Percentiles rank a stretch among this genome's conserved stretches.
phyloP scores from a whole-genome alignment of 2,888 invertebrate genomes.

The Ypsolopha scabrella region DNA sequence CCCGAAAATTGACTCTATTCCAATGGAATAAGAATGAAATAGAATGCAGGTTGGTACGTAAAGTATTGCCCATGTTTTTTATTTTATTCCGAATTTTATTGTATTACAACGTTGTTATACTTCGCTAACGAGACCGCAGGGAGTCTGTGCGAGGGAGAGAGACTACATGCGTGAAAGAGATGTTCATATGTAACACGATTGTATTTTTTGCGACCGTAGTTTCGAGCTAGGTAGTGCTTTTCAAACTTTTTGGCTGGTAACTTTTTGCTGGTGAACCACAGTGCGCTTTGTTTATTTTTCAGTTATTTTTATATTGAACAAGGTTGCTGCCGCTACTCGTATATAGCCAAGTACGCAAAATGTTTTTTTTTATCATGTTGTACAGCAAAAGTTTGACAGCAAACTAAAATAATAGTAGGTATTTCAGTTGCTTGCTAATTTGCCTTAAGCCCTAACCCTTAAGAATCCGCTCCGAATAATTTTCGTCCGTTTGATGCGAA shows the following conservation, averaged over 20 bases:
- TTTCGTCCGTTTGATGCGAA: no score
- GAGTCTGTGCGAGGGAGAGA: slow-evolving; percentile 31
- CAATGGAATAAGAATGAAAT: slow-evolving; percentile 1
- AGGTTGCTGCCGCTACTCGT: no score
- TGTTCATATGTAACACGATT: slow-evolving; percentile 27
- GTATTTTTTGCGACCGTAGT: slow-evolving; percentile 42
- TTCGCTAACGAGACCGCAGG: slow-evolving; percentile 58
- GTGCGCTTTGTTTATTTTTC: no score
- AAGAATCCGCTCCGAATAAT: no score
- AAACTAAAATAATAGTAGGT: no score
- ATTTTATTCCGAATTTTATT: slow-evolving; percentile 56
- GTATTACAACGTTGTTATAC: slow-evolving; percentile 54
- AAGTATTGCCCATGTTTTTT: slow-evolving; percentile 45
- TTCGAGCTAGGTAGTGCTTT: slow-evolving; percentile 19
- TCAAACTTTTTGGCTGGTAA: slow-evolving; percentile 20
- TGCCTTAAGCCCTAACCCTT: no score
- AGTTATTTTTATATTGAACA: no score
- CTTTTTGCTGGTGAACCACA: slow-evolving; percentile 17
- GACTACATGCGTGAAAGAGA: slow-evolving; percentile 18
- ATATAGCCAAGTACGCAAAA: no score
- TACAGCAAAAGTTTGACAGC: no score
- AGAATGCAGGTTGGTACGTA: slow-evolving; percentile 15
- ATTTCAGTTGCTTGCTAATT: no score
- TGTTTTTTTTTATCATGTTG: no score
- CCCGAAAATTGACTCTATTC: slow-evolving; percentile 17